phyloP scores from a whole-genome alignment of 2,888 invertebrate species.

The Sussaba pulchella region DNA sequence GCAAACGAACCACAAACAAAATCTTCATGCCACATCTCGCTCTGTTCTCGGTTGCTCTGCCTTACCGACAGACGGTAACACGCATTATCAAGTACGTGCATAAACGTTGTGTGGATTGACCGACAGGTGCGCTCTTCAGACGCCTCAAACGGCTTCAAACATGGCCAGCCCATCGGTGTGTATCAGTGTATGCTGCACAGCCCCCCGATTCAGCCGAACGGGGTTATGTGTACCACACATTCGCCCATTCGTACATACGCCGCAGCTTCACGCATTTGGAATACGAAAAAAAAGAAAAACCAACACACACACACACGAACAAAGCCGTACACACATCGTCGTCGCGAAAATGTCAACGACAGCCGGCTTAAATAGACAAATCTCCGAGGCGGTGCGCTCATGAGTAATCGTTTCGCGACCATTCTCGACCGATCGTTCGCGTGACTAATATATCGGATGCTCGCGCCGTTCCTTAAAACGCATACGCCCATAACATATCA shows the following conservation, averaged over 20 bases:
- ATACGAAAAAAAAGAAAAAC: not conserved
- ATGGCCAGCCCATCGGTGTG: no score
- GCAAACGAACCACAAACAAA: no score
- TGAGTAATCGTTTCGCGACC: slow-evolving; percentile 19
- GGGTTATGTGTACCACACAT: not conserved
- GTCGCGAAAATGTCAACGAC: slow-evolving; percentile 21
- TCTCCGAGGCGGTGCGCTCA: not conserved
- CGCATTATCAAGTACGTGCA: no score
- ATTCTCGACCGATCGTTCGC: slow-evolving; percentile 6
- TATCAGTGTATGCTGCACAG: no score
- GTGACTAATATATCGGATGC: slow-evolving; percentile 4
- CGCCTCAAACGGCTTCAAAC: no score
- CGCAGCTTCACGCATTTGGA: not conserved
- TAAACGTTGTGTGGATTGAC: no score
- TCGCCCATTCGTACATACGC: not conserved
- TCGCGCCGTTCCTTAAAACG: not conserved
- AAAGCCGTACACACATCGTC: not conserved
- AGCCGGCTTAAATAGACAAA: not conserved
- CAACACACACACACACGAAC: no score
- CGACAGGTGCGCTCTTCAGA: no score
- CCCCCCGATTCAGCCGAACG: no score
- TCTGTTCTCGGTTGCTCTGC: no score
- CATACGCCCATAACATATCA: not conserved
- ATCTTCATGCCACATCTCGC: no score
- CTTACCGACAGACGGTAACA: no score